Percentiles rank a stretch among this genome's conserved stretches.
These are phyloP conservation scores for Cryptotermes secundus DNA, from an alignment of 1,140 invertebrate genomes.

Conservation along the genomic window DNA sequence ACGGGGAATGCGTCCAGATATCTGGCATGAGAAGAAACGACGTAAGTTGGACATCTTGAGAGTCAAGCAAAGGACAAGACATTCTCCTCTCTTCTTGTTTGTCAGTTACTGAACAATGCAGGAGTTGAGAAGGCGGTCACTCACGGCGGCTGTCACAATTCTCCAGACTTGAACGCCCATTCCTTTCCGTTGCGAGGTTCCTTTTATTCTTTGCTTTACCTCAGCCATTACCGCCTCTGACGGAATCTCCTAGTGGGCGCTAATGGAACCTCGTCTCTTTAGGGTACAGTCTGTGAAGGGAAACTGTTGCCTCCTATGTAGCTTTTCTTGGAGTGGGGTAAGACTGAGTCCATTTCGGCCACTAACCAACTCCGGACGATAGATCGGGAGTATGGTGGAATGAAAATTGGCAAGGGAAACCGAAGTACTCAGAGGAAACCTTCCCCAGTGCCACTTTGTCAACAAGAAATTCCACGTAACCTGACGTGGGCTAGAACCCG, in stretches of 20 bases:
- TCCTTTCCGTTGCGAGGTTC: background rate
- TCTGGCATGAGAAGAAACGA: too few species aligned
- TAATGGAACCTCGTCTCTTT: background rate
- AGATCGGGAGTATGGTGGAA: too few species aligned
- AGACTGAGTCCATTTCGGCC: too few species aligned
- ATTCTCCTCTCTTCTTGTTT: background rate
- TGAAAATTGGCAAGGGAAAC: too few species aligned
- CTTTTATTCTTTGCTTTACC: conserved; percentile 1
- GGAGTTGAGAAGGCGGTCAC: background rate
- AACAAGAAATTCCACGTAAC: too few species aligned
- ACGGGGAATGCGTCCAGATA: too few species aligned
- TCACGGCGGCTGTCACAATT: background rate
- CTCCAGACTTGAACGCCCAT: background rate
- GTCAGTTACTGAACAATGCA: background rate
- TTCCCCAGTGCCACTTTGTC: too few species aligned
- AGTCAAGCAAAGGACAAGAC: background rate
- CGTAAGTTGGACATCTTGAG: background rate
- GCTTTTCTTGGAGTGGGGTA: background rate
- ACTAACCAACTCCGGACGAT: too few species aligned
- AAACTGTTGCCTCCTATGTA: background rate
- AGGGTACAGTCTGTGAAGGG: background rate
- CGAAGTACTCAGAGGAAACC: too few species aligned
- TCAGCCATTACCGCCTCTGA: background rate
- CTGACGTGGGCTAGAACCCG: too few species aligned
- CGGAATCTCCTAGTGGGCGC: background rate